Percentiles rank a stretch among this genome's conserved stretches.
These are phyloP conservation scores for Antitype chi DNA, from an alignment of 2,888 invertebrate species.

Conservation along the genomic window DNA sequence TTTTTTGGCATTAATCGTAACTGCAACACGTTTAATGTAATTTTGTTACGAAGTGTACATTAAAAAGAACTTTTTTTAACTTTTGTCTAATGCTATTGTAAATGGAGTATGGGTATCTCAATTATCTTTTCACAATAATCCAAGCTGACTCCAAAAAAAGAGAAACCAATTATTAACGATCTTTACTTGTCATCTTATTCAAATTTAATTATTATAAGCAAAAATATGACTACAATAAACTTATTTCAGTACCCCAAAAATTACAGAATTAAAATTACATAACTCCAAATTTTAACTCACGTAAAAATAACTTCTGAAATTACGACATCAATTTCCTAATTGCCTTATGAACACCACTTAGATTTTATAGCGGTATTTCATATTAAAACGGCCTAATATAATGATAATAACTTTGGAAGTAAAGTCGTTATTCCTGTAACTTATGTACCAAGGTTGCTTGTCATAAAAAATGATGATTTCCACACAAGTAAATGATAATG, in stretches of 20 bases:
- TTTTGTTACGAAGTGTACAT: too few species aligned
- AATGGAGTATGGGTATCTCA: too few species aligned
- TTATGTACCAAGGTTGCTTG: conserved; percentile 61
- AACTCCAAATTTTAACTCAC: conserved; percentile 12
- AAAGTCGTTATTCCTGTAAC: conserved; percentile 61
- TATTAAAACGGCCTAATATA: conserved; percentile 46
- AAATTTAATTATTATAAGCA: not conserved
- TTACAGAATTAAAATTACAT: conserved; percentile 15
- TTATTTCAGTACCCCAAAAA: not conserved
- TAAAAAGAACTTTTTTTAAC: too few species aligned
- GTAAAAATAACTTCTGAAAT: conserved; percentile 34
- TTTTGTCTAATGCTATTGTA: too few species aligned
- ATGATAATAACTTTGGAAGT: conserved; percentile 60
- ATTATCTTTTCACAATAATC: too few species aligned
- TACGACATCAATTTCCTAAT: conserved; percentile 53
- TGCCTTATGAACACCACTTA: conserved; percentile 42
- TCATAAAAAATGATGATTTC: conserved; percentile 70
- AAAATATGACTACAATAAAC: conserved; percentile 4
- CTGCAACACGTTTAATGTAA: too few species aligned
- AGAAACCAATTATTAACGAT: not conserved
- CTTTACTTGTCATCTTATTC: not conserved
- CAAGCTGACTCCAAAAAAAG: not conserved
- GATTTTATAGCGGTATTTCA: conserved; percentile 54
- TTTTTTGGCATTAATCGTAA: too few species aligned
- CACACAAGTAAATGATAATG: conserved; percentile 76